Base-by-base conservation (phyloP, 2,888 invertebrate genomes). In the Erannis defoliaria region DNA sequence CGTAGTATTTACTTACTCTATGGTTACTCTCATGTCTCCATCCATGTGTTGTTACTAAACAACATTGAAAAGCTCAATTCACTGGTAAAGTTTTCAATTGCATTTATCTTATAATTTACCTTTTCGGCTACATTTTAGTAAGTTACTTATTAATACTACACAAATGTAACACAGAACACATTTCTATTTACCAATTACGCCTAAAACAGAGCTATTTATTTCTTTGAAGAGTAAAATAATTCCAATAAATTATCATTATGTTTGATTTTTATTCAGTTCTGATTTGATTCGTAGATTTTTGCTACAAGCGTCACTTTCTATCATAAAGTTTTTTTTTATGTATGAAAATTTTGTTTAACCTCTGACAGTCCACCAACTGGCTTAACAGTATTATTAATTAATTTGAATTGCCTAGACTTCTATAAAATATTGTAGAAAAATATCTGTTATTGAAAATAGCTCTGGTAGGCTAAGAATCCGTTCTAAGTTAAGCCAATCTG, bases 401-500 rank as follows among this genome's bases (percentile, higher is more conserved):
- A n/a, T n/a, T n/a, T n/a, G n/a, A n/a, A n/a, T n/a, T n/a, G n/a
- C n/a, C n/a, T n/a, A n/a, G n/a, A n/a, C n/a, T n/a, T n/a, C n/a
- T n/a, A n/a, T n/a, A n/a, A n/a, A n/a, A n/a, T n/a, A n/a, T n/a
- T n/a, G n/a, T n/a, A n/a, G n/a, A n/a, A n/a, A n/a, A n/a, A n/a
- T n/a, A n/a, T n/a, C 10, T 35, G 4, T n/a, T 10, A 40, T 12
- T 26, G 10, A 57, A n/a, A n/a, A 63, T 63, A 72, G 59, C 61
- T 70, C 60, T 71, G 64, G 64, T 68, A 70, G 61, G 59, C 45
- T 60, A 63, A 53, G 62, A 66, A 58, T 51, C 68, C 71, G 62
- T 73, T 68, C 43, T 55, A 69, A 67, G 66, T 80, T 35, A 82
- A 81, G 77, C 79, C 77, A 60, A 46, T 67, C 62, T 63, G 80